Evolutionary conservation across 2,888 invertebrate genomes (phyloP), one percentile per base, ranked within the genome.

Genomic region (Crepidodera aurea): DNA sequence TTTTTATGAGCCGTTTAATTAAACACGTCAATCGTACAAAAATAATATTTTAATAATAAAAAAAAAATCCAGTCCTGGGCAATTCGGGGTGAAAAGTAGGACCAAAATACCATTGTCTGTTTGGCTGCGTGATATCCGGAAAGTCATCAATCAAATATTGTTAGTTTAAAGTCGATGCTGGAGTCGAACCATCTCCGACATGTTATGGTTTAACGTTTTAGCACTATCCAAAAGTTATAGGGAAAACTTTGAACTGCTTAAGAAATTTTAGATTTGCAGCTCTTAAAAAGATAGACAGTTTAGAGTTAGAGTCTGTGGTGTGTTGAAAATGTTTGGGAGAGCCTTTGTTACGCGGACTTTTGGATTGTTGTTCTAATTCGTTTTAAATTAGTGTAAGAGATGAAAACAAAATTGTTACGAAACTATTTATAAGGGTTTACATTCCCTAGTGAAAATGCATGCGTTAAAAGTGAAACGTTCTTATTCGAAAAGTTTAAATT

Each of bases 111-210:
- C 51, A 63, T 70, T 69, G 67, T 68, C 66, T 67, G 67, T 64
- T 68, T 65, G 57, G 55, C 56, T 53, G 57, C 53, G 62, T 62
- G 67, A 65, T 67, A 67, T 66, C 62, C 60, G 56, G 51, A 61
- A 59, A 65, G 64, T 69, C 71, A 71, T 71, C 67, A 71, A 71
- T 71, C 71, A 70, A 70, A 69, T 67, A 69, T 68, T 67, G 67
- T 70, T 69, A 60, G 67, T 60, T 66, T 54, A 51, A 63, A 66
- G 60, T 57, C 55, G 62, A 60, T 63, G 54, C 54, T 51, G 39
- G 27, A 25, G 44, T 51, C 55, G 32, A 50, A 46, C 57, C 59
- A 56, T 60, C 60, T 60, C 42, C 53, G 50, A 48, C 57, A 57
- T 60, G 54, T 65, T 57, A 60, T 62, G 59, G 60, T 62, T 44